Evolutionary conservation across 1,140 invertebrate genomes (phyloP).

Genomic region (Holotrichia oblita): DNA sequence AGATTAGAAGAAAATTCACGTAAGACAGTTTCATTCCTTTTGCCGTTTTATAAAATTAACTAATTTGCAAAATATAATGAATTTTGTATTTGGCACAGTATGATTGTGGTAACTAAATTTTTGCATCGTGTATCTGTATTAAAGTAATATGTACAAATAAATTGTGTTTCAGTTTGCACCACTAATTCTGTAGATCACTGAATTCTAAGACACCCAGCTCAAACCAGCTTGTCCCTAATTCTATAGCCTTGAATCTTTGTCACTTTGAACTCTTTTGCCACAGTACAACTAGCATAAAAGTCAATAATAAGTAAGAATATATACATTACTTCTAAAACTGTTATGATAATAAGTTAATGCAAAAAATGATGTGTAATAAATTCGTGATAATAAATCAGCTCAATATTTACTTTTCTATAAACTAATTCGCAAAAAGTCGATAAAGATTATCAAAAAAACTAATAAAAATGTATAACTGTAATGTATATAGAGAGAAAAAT

Average conservation of each 20-base stretch:
- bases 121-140: conserved; percentile 37
- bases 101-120: conserved; percentile 40
- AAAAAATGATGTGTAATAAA: conserved; percentile 23
- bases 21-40: background rate
- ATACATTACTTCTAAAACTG: conserved; percentile 16
- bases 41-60: background rate
- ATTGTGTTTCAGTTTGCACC: conserved; percentile 36
- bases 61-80: background rate
- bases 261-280: conserved; percentile 45
- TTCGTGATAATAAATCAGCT: conserved; percentile 5
- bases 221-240: conserved; percentile 58
- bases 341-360: background rate
- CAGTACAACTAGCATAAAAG: conserved; percentile 46
- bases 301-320: conserved; percentile 14
- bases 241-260: conserved; percentile 26
- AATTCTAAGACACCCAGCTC: conserved; percentile 62
- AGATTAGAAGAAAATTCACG: background rate
- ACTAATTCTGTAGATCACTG: conserved; percentile 20
- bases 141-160: conserved; percentile 22
- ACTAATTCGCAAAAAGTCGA: conserved; percentile 16
- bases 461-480: conserved; percentile 28
- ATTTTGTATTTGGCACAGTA: background rate
- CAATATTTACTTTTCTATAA: conserved; percentile 13
- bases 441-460: conserved; percentile 7
- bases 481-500: conserved; percentile 36